Base-by-base conservation (phyloP, 2,113 vertebrate species). In the Upupa epops region DNA sequence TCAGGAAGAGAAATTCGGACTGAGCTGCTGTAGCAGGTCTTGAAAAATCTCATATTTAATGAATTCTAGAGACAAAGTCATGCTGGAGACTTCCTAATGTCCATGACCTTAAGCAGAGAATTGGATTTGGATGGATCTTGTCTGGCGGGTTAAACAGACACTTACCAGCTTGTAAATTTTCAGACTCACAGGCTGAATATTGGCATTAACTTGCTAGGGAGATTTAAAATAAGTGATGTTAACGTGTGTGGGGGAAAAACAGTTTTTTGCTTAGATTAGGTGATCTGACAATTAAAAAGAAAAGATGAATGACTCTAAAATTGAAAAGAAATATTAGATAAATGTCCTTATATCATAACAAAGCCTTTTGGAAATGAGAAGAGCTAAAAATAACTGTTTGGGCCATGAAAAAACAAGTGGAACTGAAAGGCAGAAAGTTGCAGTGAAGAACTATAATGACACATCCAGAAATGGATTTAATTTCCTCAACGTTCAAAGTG, bases 81-180 rank as follows among this genome's bases (percentile, higher is more conserved):
- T 82, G 8, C 46, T 70, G 49, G 8, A 63, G 20, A 92, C 26
- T 26, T 89, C 22, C 40, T 89, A 69, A 85, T 72, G 54, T 13
- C 26, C 18, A 18, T 69, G 71, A 84, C 74, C 32, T 87, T 75
- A 84, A 72, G 28, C 11, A 87, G 18, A 75, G n/a, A 91, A 91
- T 72, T 87, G 31, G 24, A 91, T 91, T 95, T 89, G 59, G 22
- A 91, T 89, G 71, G 90, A 79, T 92, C 66, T 75, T 82, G 54
- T 94, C 93, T 89, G 85, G 54, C 22, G 40, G 54, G 49, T 82
- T 72, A 68, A 37, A 37, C 36, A 65, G 14, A 34, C 24, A 21
- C 29, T 85, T 68, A 48, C 20, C 16, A 56, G n/a, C n/a, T 60
- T 64, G 16, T 25, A 68, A 59, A 75, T 3, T 82, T 88, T 75